Conservation (phyloP, 2,888 invertebrate genomes). For the Synanthedon vespiformis region DNA sequence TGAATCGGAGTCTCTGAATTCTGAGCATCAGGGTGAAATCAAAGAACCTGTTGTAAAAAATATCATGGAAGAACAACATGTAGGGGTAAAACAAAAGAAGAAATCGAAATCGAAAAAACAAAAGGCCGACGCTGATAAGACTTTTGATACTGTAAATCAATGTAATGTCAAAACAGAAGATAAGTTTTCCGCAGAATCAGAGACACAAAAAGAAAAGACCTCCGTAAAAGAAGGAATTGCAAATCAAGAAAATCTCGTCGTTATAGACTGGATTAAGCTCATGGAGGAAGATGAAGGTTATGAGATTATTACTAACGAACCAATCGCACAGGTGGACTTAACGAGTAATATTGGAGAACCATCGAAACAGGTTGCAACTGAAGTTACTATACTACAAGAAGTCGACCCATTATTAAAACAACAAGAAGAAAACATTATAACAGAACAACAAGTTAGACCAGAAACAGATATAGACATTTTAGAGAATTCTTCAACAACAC, state of each 20-base stretch:
- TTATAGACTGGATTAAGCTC: conserved; percentile 54
- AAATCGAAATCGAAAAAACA: conserved; percentile 35
- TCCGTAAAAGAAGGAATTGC: background rate
- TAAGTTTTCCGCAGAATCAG: conserved; percentile 3
- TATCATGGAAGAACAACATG: conserved; percentile 2
- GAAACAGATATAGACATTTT: background rate
- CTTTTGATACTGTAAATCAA: conserved; percentile 32
- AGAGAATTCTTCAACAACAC: background rate
- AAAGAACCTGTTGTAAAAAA: background rate
- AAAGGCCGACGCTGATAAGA: conserved; percentile 36
- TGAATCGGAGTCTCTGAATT: too few relatives aligned
- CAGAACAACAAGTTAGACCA: conserved; percentile 1
- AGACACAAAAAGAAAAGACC: background rate
- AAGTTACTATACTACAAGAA: conserved; percentile 51
- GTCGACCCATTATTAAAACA: conserved; percentile 16
- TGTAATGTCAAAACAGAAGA: conserved; percentile 9
- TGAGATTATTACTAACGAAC: conserved; percentile 13
- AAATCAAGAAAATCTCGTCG: conserved; percentile 19
- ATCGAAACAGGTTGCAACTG: conserved; percentile 38
- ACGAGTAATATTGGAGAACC: conserved; percentile 6
- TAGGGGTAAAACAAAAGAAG: conserved; percentile 23
- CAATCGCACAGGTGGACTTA: conserved; percentile 15
- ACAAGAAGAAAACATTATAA: conserved; percentile 5
- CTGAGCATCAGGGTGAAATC: too few relatives aligned
- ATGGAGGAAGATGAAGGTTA: conserved; percentile 48